phyloP scores from a whole-genome alignment of 2,113 vertebrate genomes.

The Oryzias javanicus region DNA sequence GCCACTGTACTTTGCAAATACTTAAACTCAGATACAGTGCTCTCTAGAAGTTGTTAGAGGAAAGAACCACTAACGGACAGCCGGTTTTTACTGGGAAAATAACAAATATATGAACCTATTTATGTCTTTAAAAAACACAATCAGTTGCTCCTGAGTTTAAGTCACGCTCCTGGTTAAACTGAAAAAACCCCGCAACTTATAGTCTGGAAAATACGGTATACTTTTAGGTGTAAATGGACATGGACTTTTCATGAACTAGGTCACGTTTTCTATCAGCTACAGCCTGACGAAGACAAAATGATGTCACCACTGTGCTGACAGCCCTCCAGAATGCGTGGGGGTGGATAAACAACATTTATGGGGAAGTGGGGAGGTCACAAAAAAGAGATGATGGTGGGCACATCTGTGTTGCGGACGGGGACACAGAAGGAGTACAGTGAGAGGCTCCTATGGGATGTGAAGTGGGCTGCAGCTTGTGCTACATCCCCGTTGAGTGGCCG shows the following conservation, averaged over 20 bases:
- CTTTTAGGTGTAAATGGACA: not conserved
- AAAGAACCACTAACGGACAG: too few relatives aligned
- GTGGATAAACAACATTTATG: constrained; percentile 13
- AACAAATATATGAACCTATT: too few relatives aligned
- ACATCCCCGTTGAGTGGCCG: constrained; percentile 25
- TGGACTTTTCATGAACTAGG: constrained; percentile 7
- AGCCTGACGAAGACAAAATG: constrained; percentile 43
- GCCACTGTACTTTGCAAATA: too few relatives aligned
- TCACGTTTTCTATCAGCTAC: constrained; percentile 34
- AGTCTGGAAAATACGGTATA: too few relatives aligned
- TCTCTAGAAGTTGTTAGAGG: too few relatives aligned
- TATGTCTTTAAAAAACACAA: too few relatives aligned
- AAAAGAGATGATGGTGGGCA: constrained; percentile 28
- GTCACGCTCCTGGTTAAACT: too few relatives aligned
- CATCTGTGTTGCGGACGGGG: constrained; percentile 43
- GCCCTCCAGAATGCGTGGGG: constrained; percentile 38
- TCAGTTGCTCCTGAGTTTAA: too few relatives aligned
- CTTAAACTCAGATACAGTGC: too few relatives aligned
- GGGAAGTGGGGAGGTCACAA: constrained; percentile 16
- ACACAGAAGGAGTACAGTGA: constrained; percentile 48
- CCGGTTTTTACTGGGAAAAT: too few relatives aligned
- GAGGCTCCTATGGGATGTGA: constrained; percentile 37
- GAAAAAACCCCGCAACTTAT: too few relatives aligned
- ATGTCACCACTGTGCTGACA: constrained; percentile 51
- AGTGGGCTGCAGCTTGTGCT: constrained; percentile 26